Conservation (phyloP, 2,888 invertebrate genomes). For the Ametastegia equiseti region DNA sequence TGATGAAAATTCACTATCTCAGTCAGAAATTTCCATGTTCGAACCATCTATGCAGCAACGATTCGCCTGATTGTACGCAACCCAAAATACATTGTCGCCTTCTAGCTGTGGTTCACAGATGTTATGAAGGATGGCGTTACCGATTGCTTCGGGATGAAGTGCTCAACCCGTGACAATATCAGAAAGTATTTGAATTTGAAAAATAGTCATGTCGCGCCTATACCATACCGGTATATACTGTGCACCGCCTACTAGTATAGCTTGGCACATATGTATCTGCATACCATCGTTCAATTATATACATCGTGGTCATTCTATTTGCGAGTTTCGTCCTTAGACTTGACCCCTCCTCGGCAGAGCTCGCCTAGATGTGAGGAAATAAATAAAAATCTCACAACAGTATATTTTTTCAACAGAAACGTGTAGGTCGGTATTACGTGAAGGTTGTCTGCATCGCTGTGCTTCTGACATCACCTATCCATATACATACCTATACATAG, state of each 20-base stretch:
- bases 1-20: no score
- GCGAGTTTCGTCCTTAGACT: slow-evolving; percentile 41
- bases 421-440: background rate
- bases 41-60: background rate
- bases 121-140: background rate
- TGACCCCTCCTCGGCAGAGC: slow-evolving; percentile 23
- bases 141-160: background rate
- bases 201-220: background rate
- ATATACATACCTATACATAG: background rate
- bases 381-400: background rate
- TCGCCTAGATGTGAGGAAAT: background rate
- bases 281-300: slow-evolving; percentile 29
- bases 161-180: background rate
- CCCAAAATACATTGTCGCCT: background rate
- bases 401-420: background rate
- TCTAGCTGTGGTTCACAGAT: background rate
- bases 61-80: slow-evolving; percentile 14
- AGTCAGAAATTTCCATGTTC: background rate
- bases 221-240: background rate
- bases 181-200: background rate
- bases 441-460: background rate
- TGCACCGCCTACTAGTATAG: background rate
- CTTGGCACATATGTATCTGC: slow-evolving; percentile 1
- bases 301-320: slow-evolving; percentile 36
- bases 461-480: slow-evolving; percentile 32